phyloP scores from a whole-genome alignment of 2,888 invertebrate genomes.

The Cinara cedri region DNA sequence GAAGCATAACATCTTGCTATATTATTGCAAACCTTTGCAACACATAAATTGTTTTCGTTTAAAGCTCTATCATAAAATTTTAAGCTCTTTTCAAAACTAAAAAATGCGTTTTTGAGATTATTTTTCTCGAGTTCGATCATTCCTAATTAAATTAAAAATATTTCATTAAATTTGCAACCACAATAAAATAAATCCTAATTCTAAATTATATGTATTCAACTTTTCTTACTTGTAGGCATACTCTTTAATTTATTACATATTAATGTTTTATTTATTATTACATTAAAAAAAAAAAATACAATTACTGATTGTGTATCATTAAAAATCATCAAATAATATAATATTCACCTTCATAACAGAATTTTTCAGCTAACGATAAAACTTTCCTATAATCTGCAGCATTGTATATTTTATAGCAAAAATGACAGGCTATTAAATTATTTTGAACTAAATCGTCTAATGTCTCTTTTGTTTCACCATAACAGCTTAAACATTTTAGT shows the following conservation, averaged over 20 bases:
- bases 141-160: conserved; percentile 17
- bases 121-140: not conserved
- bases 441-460: conserved; percentile 38
- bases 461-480: conserved; percentile 6
- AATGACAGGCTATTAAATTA: not conserved
- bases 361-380: conserved; percentile 24
- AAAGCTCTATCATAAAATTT: not conserved
- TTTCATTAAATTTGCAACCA: not conserved
- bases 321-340: not conserved
- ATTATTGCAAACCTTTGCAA: conserved; percentile 44
- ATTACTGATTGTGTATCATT: not conserved
- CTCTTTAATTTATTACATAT: too few relatives aligned
- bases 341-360: conserved; percentile 32
- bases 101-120: not conserved
- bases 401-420: not conserved
- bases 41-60: conserved; percentile 27
- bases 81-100: conserved; percentile 12
- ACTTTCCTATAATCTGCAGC: not conserved
- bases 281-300: not conserved
- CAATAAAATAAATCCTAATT: not conserved
- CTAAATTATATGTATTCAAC: not conserved
- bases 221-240: too few relatives aligned
- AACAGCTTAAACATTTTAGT: conserved; percentile 30
- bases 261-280: too few relatives aligned
- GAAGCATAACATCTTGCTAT: conserved; percentile 46